Conservation (phyloP, 2,888 invertebrate genomes). For the Noctuana brunneofusca region DNA sequence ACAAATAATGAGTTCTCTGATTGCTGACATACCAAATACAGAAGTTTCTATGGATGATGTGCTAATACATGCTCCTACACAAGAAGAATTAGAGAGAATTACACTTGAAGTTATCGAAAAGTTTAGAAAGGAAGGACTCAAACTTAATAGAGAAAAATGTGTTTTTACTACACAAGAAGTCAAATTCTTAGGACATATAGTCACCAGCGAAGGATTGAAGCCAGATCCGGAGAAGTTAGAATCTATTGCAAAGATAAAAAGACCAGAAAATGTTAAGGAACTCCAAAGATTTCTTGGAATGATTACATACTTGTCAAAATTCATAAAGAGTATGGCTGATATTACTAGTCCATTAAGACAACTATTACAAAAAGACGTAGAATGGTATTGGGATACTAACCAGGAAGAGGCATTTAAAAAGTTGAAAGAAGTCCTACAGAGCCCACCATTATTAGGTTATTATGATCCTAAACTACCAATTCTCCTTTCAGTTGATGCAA, state of each 20-base stretch:
- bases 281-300: conserved; percentile 36
- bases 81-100: background rate
- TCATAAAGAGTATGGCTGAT: conserved; percentile 33
- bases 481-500: conserved; percentile 11
- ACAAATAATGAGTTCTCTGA: conserved; percentile 36
- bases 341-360: conserved; percentile 22
- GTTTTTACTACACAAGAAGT: conserved; percentile 27
- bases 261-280: conserved; percentile 37
- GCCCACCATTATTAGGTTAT: background rate
- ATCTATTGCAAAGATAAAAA: conserved; percentile 36
- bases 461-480: conserved; percentile 18
- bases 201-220: conserved; percentile 34
- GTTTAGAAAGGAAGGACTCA: conserved; percentile 33
- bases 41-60: conserved; percentile 34
- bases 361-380: conserved; percentile 31
- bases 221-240: conserved; percentile 39
- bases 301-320: conserved; percentile 35
- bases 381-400: conserved; percentile 8
- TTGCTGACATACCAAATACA: conserved; percentile 21
- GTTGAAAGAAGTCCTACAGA: conserved; percentile 12
- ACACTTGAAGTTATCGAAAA: conserved; percentile 27
- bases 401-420: conserved; percentile 7
- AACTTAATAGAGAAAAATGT: conserved; percentile 35
- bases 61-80: conserved; percentile 31
- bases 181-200: conserved; percentile 30